phyloP scores from a whole-genome alignment of 2,888 invertebrate species.

The Prosapia bicincta region DNA sequence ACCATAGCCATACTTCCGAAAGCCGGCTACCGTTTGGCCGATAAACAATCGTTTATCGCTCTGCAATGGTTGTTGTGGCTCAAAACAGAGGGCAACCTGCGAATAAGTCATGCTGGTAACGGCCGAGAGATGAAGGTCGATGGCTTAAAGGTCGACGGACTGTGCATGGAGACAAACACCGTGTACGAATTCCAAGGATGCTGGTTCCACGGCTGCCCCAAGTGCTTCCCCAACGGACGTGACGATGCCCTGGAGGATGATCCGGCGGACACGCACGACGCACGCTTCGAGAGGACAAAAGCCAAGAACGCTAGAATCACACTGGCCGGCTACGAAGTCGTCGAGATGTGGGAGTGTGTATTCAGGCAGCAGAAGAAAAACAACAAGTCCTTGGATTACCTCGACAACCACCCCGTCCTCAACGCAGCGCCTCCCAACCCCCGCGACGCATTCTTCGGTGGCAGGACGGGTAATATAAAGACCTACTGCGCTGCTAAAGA shows the following conservation, averaged over 20 bases:
- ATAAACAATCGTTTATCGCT: slow-evolving; percentile 39
- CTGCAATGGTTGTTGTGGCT: slow-evolving; percentile 35
- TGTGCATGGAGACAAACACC: slow-evolving; percentile 7
- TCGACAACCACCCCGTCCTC: background rate
- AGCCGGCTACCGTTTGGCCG: slow-evolving; percentile 38
- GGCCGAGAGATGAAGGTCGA: slow-evolving; percentile 30
- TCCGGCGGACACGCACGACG: slow-evolving; percentile 19
- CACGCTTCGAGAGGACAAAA: slow-evolving; percentile 18
- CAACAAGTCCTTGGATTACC: too few species aligned
- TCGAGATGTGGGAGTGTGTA: slow-evolving; percentile 32
- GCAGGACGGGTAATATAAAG: slow-evolving; percentile 33
- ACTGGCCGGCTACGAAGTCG: slow-evolving; percentile 8
- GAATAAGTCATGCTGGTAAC: slow-evolving; percentile 35
- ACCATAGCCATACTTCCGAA: slow-evolving; percentile 40
- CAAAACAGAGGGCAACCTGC: slow-evolving; percentile 7
- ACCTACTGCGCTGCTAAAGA: background rate
- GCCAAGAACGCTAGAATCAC: background rate
- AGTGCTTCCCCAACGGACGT: slow-evolving; percentile 19
- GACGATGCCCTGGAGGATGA: slow-evolving; percentile 11
- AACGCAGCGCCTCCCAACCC: slow-evolving; percentile 32
- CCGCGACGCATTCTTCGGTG: slow-evolving; percentile 40
- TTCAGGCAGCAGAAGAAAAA: too few species aligned
- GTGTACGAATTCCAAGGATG: slow-evolving; percentile 33
- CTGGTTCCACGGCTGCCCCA: slow-evolving; percentile 30
- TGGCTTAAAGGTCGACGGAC: slow-evolving; percentile 31